phyloP scores from a whole-genome alignment of 2,888 invertebrate genomes.

The Microchrysa polita region DNA sequence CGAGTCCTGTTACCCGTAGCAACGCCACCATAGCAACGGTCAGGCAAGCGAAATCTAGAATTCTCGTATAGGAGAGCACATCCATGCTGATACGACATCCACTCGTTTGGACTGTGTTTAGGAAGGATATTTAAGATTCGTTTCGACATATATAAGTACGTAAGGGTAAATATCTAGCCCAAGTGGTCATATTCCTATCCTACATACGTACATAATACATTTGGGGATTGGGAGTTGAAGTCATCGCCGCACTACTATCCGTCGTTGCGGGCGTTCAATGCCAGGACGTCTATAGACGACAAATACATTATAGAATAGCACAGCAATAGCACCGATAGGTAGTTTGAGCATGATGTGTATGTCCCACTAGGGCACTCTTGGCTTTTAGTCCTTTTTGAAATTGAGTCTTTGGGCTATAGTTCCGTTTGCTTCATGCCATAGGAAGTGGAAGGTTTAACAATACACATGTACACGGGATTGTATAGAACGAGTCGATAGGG shows the following conservation, averaged over 20 bases:
- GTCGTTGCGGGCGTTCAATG: conserved; percentile 14
- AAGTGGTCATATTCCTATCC: conserved; percentile 42
- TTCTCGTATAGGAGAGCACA: conserved; percentile 18
- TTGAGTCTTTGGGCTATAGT: conserved; percentile 36
- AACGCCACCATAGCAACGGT: conserved; percentile 53
- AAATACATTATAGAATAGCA: conserved; percentile 34
- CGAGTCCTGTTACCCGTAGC: conserved; percentile 49
- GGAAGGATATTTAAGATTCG: conserved; percentile 35
- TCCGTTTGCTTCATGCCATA: conserved; percentile 21
- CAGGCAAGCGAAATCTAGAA: conserved; percentile 47
- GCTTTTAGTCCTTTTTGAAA: conserved; percentile 34
- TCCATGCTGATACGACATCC: conserved; percentile 31
- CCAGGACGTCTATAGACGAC: conserved; percentile 19
- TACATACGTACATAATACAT: conserved; percentile 43
- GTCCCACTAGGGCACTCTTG: conserved; percentile 29
- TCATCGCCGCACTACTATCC: conserved; percentile 21
- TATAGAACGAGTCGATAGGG: conserved; percentile 34
- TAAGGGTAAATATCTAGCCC: conserved; percentile 28
- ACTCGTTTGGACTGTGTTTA: conserved; percentile 23
- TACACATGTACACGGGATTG: conserved; percentile 29
- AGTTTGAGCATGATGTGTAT: conserved; percentile 33
- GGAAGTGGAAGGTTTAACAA: conserved; percentile 35
- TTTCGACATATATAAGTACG: conserved; percentile 15
- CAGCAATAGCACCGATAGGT: conserved; percentile 28
- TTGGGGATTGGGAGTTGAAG: conserved; percentile 24